phyloP scores from a whole-genome alignment of 2,797 vertebrate species.

The Tolypeutes matacus region DNA sequence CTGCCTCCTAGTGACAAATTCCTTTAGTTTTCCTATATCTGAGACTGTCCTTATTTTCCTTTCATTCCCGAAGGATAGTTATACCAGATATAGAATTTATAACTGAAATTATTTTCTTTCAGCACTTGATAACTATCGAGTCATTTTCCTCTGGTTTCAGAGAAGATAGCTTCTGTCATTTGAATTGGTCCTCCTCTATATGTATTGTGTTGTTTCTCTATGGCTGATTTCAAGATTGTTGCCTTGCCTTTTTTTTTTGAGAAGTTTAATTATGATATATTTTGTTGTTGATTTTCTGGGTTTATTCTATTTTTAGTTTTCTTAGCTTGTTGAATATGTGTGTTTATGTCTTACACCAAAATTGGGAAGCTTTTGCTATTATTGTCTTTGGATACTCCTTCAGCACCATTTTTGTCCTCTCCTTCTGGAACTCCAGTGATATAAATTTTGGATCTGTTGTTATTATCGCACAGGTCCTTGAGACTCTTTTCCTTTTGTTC shows the following conservation, averaged over 20 bases:
- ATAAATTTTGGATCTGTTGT: background rate
- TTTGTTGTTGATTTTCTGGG: background rate
- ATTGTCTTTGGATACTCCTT: background rate
- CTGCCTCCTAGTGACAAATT: background rate
- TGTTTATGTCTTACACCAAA: background rate
- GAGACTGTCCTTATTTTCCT: background rate
- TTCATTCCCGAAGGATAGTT: background rate
- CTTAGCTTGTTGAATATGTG: background rate
- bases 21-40: background rate
- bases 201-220: background rate
- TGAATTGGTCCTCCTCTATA: background rate
- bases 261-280: background rate
- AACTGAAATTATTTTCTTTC: background rate
- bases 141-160: background rate
- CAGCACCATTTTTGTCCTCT: background rate
- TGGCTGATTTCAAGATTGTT: background rate
- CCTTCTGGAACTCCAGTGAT: background rate
- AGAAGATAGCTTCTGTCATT: background rate
- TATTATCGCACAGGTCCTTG: background rate
- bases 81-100: background rate
- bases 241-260: background rate
- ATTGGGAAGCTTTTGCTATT: background rate
- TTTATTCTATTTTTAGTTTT: background rate
- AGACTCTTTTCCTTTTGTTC: background rate
- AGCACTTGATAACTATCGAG: background rate